phyloP scores from a whole-genome alignment of 2,113 vertebrate genomes.

The Labeo catla region DNA sequence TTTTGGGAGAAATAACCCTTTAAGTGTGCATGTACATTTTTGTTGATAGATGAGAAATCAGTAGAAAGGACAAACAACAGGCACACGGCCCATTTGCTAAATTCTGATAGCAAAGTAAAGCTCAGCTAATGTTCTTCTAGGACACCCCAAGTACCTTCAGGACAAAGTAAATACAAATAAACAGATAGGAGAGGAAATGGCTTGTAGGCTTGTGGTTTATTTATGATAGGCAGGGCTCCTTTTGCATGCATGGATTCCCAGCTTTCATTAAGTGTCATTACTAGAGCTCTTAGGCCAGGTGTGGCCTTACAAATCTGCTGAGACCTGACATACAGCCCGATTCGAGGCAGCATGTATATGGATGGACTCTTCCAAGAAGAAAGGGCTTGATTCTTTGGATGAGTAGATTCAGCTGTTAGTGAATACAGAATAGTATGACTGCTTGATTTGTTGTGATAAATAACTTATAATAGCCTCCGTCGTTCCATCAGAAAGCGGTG shows the following conservation, averaged over 20 bases:
- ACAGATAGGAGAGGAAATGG: slow-evolving; percentile 65
- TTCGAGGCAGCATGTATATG: not conserved
- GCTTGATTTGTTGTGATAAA: slow-evolving; percentile 64
- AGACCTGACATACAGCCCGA: slow-evolving; percentile 69
- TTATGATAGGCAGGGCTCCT: slow-evolving; percentile 61
- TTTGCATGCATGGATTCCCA: slow-evolving; percentile 60
- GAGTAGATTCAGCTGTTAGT: slow-evolving; percentile 65
- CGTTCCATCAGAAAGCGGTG: slow-evolving; percentile 44
- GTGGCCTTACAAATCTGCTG: slow-evolving; percentile 48
- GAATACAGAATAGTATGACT: slow-evolving; percentile 55
- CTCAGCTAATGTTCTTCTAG: slow-evolving; percentile 65
- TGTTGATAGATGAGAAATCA: slow-evolving; percentile 14
- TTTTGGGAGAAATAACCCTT: not conserved
- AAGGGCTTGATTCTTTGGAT: slow-evolving; percentile 47
- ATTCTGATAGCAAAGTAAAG: slow-evolving; percentile 57
- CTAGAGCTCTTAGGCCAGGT: slow-evolving; percentile 68
- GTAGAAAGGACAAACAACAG: slow-evolving; percentile 13
- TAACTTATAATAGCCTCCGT: slow-evolving; percentile 52
- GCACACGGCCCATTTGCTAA: slow-evolving; percentile 55
- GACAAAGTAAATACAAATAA: slow-evolving; percentile 62
- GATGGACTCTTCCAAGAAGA: not conserved
- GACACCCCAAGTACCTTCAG: slow-evolving; percentile 62
- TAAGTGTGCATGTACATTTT: not conserved
- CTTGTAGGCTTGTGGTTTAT: slow-evolving; percentile 68
- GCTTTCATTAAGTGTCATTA: slow-evolving; percentile 80